Evolutionary conservation across 2,797 vertebrate genomes (phyloP).

Genomic region (Falco concolor): DNA sequence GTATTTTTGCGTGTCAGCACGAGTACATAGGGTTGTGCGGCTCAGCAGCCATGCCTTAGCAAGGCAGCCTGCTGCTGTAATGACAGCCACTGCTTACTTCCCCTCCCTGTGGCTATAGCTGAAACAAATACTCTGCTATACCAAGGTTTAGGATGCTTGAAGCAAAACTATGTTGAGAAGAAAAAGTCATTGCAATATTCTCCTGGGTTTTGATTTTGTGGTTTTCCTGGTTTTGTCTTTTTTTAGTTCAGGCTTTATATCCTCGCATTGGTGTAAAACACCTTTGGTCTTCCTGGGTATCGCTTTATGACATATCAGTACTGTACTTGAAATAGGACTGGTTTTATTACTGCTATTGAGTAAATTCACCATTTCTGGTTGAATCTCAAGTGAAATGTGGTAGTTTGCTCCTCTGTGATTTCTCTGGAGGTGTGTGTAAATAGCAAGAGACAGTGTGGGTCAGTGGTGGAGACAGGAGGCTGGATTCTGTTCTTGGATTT

Average conservation of each 20-base stretch:
- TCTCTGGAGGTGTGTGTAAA: conserved; percentile 3
- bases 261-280: neutral
- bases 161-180: neutral
- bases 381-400: neutral
- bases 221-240: neutral
- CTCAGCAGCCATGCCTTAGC: conserved; percentile 13
- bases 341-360: conserved; percentile 11
- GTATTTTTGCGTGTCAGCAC: conserved; percentile 15
- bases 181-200: neutral
- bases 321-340: neutral
- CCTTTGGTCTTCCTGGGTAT: neutral
- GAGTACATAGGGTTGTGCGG: neutral
- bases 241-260: neutral
- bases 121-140: neutral
- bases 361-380: conserved; percentile 4
- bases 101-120: neutral
- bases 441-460: neutral
- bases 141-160: neutral
- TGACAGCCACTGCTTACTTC: neutral
- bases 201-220: neutral
- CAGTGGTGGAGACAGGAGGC: neutral
- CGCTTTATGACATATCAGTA: neutral
- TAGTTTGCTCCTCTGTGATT: neutral
- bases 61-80: conserved; percentile 6
- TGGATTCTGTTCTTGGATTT: neutral